Conservation (phyloP, 1,140 invertebrate genomes). For the Ceratosolen fusciceps region DNA sequence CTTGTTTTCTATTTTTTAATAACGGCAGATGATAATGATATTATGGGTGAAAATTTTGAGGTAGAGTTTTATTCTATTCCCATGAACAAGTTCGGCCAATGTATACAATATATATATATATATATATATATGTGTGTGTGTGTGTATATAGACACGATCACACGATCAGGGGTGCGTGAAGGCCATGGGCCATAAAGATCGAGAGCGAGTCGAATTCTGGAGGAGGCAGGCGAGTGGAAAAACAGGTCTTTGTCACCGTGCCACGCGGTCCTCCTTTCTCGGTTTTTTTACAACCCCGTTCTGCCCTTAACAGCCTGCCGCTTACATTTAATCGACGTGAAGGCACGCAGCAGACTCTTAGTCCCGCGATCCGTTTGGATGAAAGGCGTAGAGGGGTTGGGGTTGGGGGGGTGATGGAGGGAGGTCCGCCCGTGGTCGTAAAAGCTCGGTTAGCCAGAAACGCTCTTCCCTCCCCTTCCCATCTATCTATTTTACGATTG, state of each 20-base stretch:
- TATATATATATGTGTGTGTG: too few relatives aligned
- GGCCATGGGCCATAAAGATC: too few relatives aligned
- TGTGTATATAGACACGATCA: too few relatives aligned
- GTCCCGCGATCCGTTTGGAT: not conserved
- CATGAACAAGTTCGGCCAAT: too few relatives aligned
- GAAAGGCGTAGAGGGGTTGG: too few relatives aligned
- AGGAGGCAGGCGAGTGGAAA: not conserved
- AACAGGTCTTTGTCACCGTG: not conserved
- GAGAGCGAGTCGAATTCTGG: not conserved
- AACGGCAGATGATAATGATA: too few relatives aligned
- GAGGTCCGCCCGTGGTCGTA: not conserved
- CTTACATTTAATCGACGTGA: slow-evolving; percentile 1
- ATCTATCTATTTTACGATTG: slow-evolving; percentile 19
- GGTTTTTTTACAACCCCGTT: slow-evolving; percentile 11
- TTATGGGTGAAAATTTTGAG: too few relatives aligned
- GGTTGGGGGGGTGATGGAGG: too few relatives aligned
- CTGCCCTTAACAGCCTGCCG: slow-evolving; percentile 22
- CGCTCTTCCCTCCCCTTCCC: not conserved
- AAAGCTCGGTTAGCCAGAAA: slow-evolving; percentile 6
- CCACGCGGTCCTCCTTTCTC: not conserved
- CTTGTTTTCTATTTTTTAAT: too few relatives aligned
- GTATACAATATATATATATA: too few relatives aligned
- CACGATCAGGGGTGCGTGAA: too few relatives aligned
- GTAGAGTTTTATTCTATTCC: too few relatives aligned
- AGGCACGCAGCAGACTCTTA: not conserved